These are phyloP conservation scores for Poeciliopsis turrubarensis DNA, from an alignment of 2,113 vertebrate species.

Conservation along the genomic window DNA sequence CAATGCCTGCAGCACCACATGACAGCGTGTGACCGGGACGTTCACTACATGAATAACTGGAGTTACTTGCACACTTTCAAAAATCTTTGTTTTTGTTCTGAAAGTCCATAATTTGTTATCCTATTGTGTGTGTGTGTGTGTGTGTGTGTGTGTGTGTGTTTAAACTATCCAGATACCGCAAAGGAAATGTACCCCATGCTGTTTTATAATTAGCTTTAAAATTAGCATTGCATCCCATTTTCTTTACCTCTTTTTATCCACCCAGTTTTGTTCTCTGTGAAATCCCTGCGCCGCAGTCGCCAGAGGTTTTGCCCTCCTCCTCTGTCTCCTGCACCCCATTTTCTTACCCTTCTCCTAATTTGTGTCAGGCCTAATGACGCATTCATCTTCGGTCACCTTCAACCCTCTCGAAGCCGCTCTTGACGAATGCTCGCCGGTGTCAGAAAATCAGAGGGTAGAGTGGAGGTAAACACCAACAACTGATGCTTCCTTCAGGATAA, in stretches of 20 bases:
- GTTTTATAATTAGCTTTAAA: neutral
- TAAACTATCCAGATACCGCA: neutral
- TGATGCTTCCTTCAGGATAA: constrained; percentile 65
- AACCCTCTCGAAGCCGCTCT: constrained; percentile 46
- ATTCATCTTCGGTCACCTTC: constrained; percentile 76
- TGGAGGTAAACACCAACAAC: constrained; percentile 75
- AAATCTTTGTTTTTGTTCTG: neutral
- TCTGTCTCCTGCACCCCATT: constrained; percentile 5
- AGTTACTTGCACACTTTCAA: neutral
- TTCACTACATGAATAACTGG: neutral
- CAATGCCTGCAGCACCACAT: neutral
- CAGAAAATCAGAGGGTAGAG: constrained; percentile 57
- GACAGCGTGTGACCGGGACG: neutral
- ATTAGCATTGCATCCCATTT: neutral
- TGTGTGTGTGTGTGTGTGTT: neutral
- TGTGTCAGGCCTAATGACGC: constrained; percentile 57
- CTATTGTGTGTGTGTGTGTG: neutral
- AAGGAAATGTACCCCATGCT: neutral
- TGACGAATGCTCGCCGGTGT: constrained; percentile 59
- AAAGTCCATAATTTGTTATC: neutral
- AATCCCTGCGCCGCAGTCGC: constrained; percentile 4
- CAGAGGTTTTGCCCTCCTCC: neutral
- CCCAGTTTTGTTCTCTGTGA: neutral
- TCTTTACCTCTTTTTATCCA: neutral
- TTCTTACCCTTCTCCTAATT: constrained; percentile 39